A percentile compares a stretch with the other conserved stretches of the same genome.
Evolutionary conservation across 2,113 vertebrate species (phyloP).

Genomic region (Lasiurus cinereus): DNA sequence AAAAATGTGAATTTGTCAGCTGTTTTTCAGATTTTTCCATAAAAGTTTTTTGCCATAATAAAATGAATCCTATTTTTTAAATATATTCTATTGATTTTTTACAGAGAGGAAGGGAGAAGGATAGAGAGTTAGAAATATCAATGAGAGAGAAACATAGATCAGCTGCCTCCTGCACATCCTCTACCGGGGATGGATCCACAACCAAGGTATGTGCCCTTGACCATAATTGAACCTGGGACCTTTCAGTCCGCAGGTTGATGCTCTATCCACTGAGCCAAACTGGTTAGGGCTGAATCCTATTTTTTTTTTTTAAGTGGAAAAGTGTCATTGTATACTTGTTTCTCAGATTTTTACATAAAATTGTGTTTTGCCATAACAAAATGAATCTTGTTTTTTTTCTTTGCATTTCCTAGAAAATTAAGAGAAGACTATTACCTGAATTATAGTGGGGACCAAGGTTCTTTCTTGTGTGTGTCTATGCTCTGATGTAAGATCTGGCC

Average conservation of each 20-base stretch:
- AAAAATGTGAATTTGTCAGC: neutral
- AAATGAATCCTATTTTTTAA: slow-evolving; percentile 1
- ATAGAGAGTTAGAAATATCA: too few species aligned
- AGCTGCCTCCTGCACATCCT: too few species aligned
- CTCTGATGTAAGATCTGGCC: neutral
- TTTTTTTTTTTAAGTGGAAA: neutral
- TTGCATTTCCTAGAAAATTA: neutral
- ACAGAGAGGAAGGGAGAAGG: too few species aligned
- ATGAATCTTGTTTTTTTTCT: neutral
- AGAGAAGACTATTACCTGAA: neutral
- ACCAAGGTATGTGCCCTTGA: too few species aligned
- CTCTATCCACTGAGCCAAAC: too few species aligned
- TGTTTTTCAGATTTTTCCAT: slow-evolving; percentile 3
- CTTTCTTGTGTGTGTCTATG: neutral
- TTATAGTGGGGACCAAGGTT: neutral
- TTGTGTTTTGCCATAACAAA: neutral
- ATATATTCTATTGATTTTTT: neutral
- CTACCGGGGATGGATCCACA: too few species aligned
- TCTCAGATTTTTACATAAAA: neutral
- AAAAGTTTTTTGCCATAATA: neutral
- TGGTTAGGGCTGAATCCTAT: too few species aligned
- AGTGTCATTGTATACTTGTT: neutral
- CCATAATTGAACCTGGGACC: too few species aligned
- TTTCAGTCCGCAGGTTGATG: too few species aligned
- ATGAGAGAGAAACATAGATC: too few species aligned